Evolutionary conservation across 2,797 vertebrate genomes (phyloP).

Genomic region (Tapirus indicus): DNA sequence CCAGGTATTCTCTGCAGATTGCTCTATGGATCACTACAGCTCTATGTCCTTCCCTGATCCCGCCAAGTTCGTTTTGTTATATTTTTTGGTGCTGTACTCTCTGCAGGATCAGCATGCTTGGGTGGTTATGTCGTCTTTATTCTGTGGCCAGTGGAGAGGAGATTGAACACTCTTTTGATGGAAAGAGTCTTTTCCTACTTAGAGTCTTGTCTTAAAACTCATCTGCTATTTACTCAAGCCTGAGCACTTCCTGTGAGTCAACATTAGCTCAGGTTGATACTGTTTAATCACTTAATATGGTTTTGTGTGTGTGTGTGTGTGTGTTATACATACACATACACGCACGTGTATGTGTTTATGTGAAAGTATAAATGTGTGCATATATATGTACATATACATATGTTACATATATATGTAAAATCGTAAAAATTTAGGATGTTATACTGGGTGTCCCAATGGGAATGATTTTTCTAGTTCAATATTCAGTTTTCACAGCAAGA

Average conservation of each 20-base stretch:
- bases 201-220: background rate
- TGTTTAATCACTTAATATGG: background rate
- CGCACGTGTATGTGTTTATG: background rate
- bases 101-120: background rate
- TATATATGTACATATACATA: background rate
- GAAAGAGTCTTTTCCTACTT: background rate
- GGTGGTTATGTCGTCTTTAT: background rate
- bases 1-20: background rate
- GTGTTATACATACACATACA: background rate
- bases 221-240: background rate
- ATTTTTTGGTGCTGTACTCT: background rate
- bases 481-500: constrained; percentile 13
- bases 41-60: background rate
- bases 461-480: background rate
- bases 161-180: background rate
- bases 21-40: background rate
- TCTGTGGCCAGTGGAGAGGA: background rate
- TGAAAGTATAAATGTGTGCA: background rate
- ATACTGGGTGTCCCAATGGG: background rate
- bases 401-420: background rate
- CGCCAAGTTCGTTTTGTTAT: background rate
- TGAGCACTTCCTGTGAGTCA: background rate
- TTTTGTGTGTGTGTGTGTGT: background rate
- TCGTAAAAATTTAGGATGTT: background rate
- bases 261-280: background rate